A percentile compares a stretch with the other conserved stretches of the same genome.
Evolutionary conservation across 1,140 invertebrate genomes (phyloP).

Genomic region (Drosophila miranda): DNA sequence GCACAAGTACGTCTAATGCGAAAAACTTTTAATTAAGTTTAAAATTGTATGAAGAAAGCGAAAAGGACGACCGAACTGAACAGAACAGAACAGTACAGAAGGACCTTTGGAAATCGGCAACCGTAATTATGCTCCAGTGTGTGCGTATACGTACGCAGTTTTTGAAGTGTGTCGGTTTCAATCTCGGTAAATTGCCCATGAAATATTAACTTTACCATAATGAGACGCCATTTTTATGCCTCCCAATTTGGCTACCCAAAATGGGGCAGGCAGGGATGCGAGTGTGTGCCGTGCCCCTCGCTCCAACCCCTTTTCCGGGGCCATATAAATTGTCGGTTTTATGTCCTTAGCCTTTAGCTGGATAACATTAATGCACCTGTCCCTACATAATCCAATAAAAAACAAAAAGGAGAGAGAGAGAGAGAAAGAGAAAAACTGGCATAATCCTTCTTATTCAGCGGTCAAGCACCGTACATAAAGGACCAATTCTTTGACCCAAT

Average conservation of each 20-base stretch:
- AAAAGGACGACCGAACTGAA: constrained; percentile 24
- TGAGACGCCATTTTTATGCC: constrained; percentile 75
- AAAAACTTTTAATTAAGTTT: constrained; percentile 79
- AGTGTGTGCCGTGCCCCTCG: constrained; percentile 20
- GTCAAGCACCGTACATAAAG: constrained; percentile 30
- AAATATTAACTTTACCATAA: constrained; percentile 78
- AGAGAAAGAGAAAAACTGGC: constrained; percentile 10
- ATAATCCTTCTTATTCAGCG: constrained; percentile 41
- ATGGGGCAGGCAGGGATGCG: constrained; percentile 38
- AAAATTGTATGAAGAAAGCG: constrained; percentile 70
- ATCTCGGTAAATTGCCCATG: constrained; percentile 79
- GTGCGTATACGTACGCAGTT: constrained; percentile 54
- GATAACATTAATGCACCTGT: constrained; percentile 31
- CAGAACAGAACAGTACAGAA: constrained; percentile 11
- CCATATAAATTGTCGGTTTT: constrained; percentile 42
- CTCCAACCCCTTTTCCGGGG: not conserved
- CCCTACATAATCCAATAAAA: constrained; percentile 17
- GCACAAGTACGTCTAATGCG: constrained; percentile 75
- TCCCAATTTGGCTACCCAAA: constrained; percentile 65
- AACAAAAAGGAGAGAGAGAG: not conserved
- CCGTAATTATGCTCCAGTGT: constrained; percentile 43
- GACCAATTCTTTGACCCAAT: constrained; percentile 36
- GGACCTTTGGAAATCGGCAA: constrained; percentile 37
- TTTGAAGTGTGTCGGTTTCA: constrained; percentile 78
- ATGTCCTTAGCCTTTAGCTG: constrained; percentile 40